These are phyloP conservation scores for Thumatha senex DNA, from an alignment of 2,888 invertebrate species.

Conservation along the genomic window DNA sequence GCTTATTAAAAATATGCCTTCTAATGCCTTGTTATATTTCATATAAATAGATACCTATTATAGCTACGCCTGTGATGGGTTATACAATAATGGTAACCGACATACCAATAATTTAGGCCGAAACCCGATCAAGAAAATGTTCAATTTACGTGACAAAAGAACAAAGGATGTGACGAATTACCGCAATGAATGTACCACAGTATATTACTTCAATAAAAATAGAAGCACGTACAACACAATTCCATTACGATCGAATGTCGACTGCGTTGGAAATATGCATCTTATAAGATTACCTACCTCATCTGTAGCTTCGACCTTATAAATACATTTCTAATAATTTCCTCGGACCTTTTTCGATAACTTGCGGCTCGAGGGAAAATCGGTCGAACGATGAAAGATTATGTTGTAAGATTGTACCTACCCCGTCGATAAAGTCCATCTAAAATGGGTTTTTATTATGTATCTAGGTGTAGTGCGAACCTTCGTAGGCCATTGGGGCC, in stretches of 20 bases:
- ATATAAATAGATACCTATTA: too few species aligned
- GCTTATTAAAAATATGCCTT: too few species aligned
- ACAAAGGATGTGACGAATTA: slow-evolving; percentile 3
- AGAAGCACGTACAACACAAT: slow-evolving; percentile 8
- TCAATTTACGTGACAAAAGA: slow-evolving; percentile 5
- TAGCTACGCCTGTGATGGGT: too few species aligned
- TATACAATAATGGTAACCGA: neutral
- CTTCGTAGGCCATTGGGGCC: too few species aligned
- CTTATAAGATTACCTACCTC: slow-evolving; percentile 42
- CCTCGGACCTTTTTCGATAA: slow-evolving; percentile 44
- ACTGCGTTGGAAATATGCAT: slow-evolving; percentile 30
- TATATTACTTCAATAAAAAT: slow-evolving; percentile 5
- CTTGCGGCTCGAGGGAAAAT: slow-evolving; percentile 36
- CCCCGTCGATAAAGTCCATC: neutral
- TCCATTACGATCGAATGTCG: neutral
- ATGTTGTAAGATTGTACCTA: neutral
- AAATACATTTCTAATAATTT: slow-evolving; percentile 54
- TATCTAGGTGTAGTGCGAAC: too few species aligned
- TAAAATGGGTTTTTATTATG: too few species aligned
- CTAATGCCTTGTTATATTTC: too few species aligned
- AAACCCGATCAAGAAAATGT: neutral
- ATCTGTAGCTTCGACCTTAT: slow-evolving; percentile 41
- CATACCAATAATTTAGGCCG: neutral
- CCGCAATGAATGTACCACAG: neutral
- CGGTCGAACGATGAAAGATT: slow-evolving; percentile 22